Conservation (phyloP, 2,888 invertebrate genomes). For the Apodemia mormo region DNA sequence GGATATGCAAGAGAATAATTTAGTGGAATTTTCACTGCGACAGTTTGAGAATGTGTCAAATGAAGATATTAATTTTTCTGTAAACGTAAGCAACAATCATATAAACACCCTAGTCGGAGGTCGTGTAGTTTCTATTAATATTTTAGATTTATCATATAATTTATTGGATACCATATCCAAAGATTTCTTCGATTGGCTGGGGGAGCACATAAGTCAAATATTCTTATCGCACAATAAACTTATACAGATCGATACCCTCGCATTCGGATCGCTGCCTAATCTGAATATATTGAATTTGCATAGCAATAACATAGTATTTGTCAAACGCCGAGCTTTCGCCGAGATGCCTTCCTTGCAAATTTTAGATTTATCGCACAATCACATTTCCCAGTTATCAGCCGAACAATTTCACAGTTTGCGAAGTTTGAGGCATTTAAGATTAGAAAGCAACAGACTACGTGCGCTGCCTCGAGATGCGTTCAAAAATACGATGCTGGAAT, state of each 20-base stretch:
- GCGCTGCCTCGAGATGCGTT: constrained; percentile 88
- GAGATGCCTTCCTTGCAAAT: constrained; percentile 51
- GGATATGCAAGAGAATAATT: constrained; percentile 87
- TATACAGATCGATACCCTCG: constrained; percentile 65
- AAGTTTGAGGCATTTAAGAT: constrained; percentile 84
- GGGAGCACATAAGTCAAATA: constrained; percentile 49
- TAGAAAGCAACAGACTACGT: constrained; percentile 85
- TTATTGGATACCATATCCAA: constrained; percentile 80
- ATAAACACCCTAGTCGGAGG: constrained; percentile 59
- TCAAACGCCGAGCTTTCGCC: constrained; percentile 87
- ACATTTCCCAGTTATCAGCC: constrained; percentile 47
- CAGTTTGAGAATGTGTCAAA: constrained; percentile 84
- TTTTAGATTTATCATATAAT: constrained; percentile 86
- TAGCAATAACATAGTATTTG: constrained; percentile 84
- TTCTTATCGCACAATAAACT: constrained; percentile 83
- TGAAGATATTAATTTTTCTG: constrained; percentile 80
- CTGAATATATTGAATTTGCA: constrained; percentile 78
- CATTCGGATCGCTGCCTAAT: constrained; percentile 46
- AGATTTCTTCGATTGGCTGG: constrained; percentile 76
- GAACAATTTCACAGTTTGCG: constrained; percentile 78
- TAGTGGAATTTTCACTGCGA: constrained; percentile 83
- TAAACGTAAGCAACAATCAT: constrained; percentile 87
- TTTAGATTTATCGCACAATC: constrained; percentile 54
- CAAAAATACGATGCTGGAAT: constrained; percentile 87
- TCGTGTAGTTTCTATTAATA: constrained; percentile 73